Evolutionary conservation across 2,888 invertebrate genomes (phyloP).

Genomic region (Odontothrips loti): DNA sequence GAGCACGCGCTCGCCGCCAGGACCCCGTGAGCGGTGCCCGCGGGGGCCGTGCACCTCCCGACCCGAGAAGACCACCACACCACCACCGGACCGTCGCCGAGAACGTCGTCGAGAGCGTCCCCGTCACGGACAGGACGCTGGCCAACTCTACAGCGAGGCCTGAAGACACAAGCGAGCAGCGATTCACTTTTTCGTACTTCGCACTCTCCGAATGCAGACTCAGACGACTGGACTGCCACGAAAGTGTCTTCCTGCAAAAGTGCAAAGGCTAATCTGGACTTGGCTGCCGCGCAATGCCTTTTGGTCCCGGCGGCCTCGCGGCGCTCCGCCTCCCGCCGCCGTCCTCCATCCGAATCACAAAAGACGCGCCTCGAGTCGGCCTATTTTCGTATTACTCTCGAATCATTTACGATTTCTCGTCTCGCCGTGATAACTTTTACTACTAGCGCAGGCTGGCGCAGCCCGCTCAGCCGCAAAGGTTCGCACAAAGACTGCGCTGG

Average conservation of each 20-base stretch:
- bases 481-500: neutral
- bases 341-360: constrained; percentile 4
- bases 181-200: no score
- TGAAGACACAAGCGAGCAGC: no score
- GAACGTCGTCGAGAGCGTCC: no score
- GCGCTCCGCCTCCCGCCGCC: neutral
- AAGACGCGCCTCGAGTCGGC: neutral
- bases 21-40: neutral
- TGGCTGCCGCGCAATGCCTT: neutral
- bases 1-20: neutral
- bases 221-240: no score
- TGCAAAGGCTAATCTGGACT: no score
- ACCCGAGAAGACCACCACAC: no score
- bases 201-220: no score
- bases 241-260: no score
- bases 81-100: no score
- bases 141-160: no score
- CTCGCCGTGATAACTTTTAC: neutral
- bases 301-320: neutral
- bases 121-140: no score
- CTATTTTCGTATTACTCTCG: constrained; percentile 25
- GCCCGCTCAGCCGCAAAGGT: neutral
- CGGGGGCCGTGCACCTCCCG: neutral
- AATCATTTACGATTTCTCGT: constrained; percentile 25
- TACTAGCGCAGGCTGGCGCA: neutral